Conservation (phyloP, 2,113 vertebrate species). For the Casuarius casuarius region DNA sequence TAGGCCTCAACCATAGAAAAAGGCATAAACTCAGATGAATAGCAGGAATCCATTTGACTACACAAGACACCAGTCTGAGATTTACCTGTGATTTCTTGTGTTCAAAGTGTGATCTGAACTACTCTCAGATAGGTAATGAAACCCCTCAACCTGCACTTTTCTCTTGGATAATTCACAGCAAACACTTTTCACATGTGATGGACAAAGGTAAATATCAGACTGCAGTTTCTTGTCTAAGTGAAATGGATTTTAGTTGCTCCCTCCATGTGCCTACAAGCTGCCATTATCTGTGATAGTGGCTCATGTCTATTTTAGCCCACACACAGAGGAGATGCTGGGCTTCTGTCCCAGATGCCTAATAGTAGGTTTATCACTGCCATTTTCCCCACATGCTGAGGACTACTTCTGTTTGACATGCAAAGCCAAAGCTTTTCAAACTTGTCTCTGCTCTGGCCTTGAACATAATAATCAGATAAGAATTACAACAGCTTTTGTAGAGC, state of each 20-base stretch:
- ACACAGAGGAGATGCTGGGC: constrained; percentile 50
- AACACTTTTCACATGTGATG: constrained; percentile 63
- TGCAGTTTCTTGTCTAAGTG: constrained; percentile 58
- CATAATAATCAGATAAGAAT: constrained; percentile 18
- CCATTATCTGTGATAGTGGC: constrained; percentile 65
- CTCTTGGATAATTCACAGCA: constrained; percentile 76
- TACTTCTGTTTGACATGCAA: constrained; percentile 33
- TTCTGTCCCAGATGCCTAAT: constrained; percentile 59
- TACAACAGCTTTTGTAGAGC: not conserved
- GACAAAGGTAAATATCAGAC: constrained; percentile 72
- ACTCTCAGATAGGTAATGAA: constrained; percentile 50
- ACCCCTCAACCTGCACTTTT: constrained; percentile 62
- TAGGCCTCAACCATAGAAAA: not conserved
- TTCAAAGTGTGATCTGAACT: constrained; percentile 47
- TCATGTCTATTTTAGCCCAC: constrained; percentile 39
- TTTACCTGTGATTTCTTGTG: constrained; percentile 60
- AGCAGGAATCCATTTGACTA: constrained; percentile 65
- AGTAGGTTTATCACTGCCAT: constrained; percentile 65
- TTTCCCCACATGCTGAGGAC: constrained; percentile 61
- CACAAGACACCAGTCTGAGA: constrained; percentile 53
- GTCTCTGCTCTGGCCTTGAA: constrained; percentile 31
- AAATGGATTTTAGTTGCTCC: constrained; percentile 64
- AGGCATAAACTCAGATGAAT: constrained; percentile 48
- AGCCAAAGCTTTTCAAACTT: constrained; percentile 33
- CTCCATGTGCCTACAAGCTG: constrained; percentile 51